phyloP scores from a whole-genome alignment of 2,888 invertebrate species.

The Alloscopus bannaensis region DNA sequence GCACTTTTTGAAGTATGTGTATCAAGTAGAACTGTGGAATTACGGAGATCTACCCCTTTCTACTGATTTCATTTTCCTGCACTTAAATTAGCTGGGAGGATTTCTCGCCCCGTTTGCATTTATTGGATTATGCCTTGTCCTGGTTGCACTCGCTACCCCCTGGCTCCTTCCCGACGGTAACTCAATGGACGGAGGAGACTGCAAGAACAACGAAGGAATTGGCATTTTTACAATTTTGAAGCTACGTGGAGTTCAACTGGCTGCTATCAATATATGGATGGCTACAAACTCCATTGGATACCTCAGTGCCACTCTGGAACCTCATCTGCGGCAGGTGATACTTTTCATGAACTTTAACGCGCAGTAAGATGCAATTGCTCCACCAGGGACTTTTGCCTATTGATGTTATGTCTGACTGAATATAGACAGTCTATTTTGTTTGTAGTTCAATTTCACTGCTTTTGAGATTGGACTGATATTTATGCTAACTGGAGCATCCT shows the following conservation, averaged over 20 bases:
- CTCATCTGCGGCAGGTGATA: constrained; percentile 77
- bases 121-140: constrained; percentile 74
- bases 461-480: constrained; percentile 60
- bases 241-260: constrained; percentile 76
- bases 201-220: constrained; percentile 56
- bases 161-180: constrained; percentile 77
- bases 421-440: background rate
- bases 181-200: constrained; percentile 72
- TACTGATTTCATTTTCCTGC: background rate
- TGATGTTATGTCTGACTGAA: background rate
- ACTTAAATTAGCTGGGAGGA: constrained; percentile 78
- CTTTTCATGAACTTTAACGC: background rate
- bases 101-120: constrained; percentile 76
- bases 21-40: too few species aligned
- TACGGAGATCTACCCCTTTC: too few species aligned
- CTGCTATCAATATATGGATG: constrained; percentile 74
- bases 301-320: constrained; percentile 79
- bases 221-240: constrained; percentile 77
- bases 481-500: constrained; percentile 82
- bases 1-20: constrained; percentile 84
- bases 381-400: background rate
- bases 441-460: constrained; percentile 56
- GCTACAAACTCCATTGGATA: constrained; percentile 77
- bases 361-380: background rate
- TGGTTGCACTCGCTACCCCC: constrained; percentile 74